Conservation (phyloP, 2,888 invertebrate genomes). For the Salticus scenicus region DNA sequence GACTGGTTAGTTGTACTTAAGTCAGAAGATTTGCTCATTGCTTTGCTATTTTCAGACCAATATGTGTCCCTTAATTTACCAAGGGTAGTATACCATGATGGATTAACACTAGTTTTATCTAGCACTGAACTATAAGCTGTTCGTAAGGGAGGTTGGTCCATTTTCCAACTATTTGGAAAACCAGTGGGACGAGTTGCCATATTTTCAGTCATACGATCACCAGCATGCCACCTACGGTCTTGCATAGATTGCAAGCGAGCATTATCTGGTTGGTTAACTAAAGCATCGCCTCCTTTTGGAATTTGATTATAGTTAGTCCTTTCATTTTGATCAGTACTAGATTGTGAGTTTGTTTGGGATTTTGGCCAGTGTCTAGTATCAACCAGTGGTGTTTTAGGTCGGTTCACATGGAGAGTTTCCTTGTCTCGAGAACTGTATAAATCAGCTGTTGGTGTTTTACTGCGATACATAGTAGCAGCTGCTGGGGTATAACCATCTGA, state of each 20-base stretch:
- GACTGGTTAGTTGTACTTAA: slow-evolving; percentile 32
- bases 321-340: slow-evolving; percentile 32
- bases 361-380: slow-evolving; percentile 80
- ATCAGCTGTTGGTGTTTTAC: slow-evolving; percentile 96
- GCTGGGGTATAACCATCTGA: slow-evolving; percentile 35
- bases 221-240: slow-evolving; percentile 22
- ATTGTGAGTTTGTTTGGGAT: slow-evolving; percentile 23
- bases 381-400: slow-evolving; percentile 86
- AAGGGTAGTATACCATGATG: slow-evolving; percentile 64
- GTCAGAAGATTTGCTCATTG: slow-evolving; percentile 41
- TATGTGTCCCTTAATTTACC: slow-evolving; percentile 61
- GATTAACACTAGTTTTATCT: slow-evolving; percentile 59
- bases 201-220: slow-evolving; percentile 25
- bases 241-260: background rate
- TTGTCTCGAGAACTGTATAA: slow-evolving; percentile 84
- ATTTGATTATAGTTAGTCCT: slow-evolving; percentile 25
- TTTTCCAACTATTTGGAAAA: slow-evolving; percentile 53
- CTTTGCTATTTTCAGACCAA: slow-evolving; percentile 60
- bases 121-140: slow-evolving; percentile 59
- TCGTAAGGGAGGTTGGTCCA: slow-evolving; percentile 44
- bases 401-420: slow-evolving; percentile 82
- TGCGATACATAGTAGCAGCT: slow-evolving; percentile 77
- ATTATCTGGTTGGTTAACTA: slow-evolving; percentile 33
- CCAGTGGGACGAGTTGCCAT: slow-evolving; percentile 41
- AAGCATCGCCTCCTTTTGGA: slow-evolving; percentile 12